A percentile compares a stretch with the other conserved stretches of the same genome.
These are phyloP conservation scores for Nebria brevicollis DNA, from an alignment of 2,888 invertebrate genomes.

Conservation along the genomic window DNA sequence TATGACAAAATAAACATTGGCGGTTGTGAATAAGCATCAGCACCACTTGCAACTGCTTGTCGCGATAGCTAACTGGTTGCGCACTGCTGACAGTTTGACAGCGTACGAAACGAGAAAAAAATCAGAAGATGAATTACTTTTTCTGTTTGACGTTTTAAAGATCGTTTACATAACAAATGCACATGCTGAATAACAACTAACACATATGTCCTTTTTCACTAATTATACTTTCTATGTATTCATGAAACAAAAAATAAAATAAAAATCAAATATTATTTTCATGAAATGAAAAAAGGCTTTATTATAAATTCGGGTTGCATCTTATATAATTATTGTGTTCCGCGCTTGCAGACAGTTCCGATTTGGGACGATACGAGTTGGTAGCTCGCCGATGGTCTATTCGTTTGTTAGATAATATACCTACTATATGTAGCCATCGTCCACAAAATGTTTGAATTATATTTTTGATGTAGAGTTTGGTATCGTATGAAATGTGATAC, in stretches of 20 bases:
- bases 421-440: too few relatives aligned
- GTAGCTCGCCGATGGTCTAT: conserved; percentile 17
- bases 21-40: neutral
- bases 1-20: conserved; percentile 3
- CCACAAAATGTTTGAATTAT: conserved; percentile 31
- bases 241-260: neutral
- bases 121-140: conserved; percentile 47
- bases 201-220: neutral
- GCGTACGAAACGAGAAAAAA: conserved; percentile 21
- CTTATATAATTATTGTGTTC: too few relatives aligned
- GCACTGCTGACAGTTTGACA: conserved; percentile 9
- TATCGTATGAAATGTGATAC: too few relatives aligned
- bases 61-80: neutral
- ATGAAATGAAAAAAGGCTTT: too few relatives aligned
- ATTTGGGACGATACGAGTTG: too few relatives aligned
- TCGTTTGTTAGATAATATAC: conserved; percentile 42
- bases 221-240: neutral
- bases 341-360: too few relatives aligned
- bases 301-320: too few relatives aligned
- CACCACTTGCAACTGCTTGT: conserved; percentile 2
- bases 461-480: too few relatives aligned
- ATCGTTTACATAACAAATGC: conserved; percentile 46
- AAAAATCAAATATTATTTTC: neutral
- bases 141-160: conserved; percentile 43
- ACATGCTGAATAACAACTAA: conserved; percentile 34